A percentile compares a stretch with the other conserved stretches of the same genome.
Evolutionary conservation across 92 coral and sea anemone species (phyloP).

Genomic region (Umimayanthus chanpuru): DNA sequence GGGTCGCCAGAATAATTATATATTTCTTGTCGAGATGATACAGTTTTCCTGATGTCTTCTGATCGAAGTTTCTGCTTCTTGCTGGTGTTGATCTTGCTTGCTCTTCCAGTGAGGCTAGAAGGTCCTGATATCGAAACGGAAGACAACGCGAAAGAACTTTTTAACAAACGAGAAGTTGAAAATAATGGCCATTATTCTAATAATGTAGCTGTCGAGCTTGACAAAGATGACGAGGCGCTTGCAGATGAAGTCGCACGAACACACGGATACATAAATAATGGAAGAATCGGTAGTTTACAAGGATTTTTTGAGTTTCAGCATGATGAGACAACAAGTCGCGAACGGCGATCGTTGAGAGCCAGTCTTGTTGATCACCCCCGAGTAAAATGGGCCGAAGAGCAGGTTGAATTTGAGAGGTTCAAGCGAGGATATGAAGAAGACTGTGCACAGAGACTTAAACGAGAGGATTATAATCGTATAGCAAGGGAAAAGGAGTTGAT

Average conservation of each 20-base stretch:
- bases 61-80: conserved; percentile 44
- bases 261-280: conserved; percentile 80
- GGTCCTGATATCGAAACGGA: background rate
- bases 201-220: conserved; percentile 87
- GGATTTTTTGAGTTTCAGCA: conserved; percentile 85
- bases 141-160: conserved; percentile 43
- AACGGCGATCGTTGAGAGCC: conserved; percentile 63
- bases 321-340: conserved; percentile 55
- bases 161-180: conserved; percentile 47
- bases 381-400: conserved; percentile 83
- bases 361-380: conserved; percentile 80
- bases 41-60: conserved; percentile 51
- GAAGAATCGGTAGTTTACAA: conserved; percentile 66
- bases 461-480: conserved; percentile 46
- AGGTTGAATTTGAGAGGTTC: conserved; percentile 68
- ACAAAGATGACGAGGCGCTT: conserved; percentile 64
- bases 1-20: background rate
- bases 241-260: conserved; percentile 80
- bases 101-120: conserved; percentile 25
- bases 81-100: conserved; percentile 42
- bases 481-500: conserved; percentile 53
- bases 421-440: conserved; percentile 65
- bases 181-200: conserved; percentile 63
- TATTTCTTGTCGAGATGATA: conserved; percentile 1
- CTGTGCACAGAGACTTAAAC: conserved; percentile 12